Evolutionary conservation across 2,797 vertebrate genomes (phyloP).

Genomic region (Danio kyathit): DNA sequence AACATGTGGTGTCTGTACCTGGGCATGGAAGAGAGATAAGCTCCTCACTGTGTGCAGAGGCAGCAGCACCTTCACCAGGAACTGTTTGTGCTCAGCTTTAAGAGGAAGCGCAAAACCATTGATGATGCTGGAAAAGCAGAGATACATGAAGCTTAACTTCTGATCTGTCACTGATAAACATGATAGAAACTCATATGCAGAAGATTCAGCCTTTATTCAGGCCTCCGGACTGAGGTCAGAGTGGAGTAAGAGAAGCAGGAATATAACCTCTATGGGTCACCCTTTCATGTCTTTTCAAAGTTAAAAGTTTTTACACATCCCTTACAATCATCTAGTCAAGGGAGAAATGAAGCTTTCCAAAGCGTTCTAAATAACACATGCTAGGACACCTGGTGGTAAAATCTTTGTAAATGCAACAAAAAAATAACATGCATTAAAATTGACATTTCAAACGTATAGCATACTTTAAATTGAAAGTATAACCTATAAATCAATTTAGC

Average conservation of each 20-base stretch:
- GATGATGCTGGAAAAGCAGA: constrained; percentile 89
- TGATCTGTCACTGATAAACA: constrained; percentile 25
- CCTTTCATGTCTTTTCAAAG: background rate
- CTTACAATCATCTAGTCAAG: background rate
- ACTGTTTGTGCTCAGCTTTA: constrained; percentile 99
- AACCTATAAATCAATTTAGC: too few relatives aligned
- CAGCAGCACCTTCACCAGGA: constrained; percentile 98
- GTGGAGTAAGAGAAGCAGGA: constrained; percentile 1
- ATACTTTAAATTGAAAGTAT: too few relatives aligned
- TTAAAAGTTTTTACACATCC: background rate
- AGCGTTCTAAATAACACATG: too few relatives aligned
- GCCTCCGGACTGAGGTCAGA: background rate
- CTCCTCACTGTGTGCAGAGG: constrained; percentile 97
- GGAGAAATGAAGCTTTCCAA: too few relatives aligned
- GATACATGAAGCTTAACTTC: background rate
- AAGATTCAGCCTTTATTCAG: too few relatives aligned
- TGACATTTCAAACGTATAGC: too few relatives aligned
- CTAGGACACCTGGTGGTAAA: too few relatives aligned
- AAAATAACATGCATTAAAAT: too few relatives aligned
- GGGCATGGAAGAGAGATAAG: constrained; percentile 98
- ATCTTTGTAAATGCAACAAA: too few relatives aligned
- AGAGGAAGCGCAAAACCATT: constrained; percentile 99
- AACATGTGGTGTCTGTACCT: constrained; percentile 79
- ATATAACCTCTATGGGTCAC: background rate
- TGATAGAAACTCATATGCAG: background rate